Evolutionary conservation across 2,113 vertebrate species (phyloP).

Genomic region (Zosterops japonicus): DNA sequence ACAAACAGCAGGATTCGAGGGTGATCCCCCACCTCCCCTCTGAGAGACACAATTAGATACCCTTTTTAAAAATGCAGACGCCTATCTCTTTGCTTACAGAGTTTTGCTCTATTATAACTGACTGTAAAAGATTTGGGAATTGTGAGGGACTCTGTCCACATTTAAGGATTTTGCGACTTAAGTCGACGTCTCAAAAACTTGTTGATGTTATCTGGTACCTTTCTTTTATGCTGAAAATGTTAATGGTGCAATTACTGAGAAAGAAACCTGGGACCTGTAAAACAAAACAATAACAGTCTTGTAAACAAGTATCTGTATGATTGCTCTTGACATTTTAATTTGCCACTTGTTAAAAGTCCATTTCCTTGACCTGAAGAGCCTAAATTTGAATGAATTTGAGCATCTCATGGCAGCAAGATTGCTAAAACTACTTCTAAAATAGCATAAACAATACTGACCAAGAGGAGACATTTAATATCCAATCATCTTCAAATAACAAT

Average conservation of each 20-base stretch:
- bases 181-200: not conserved
- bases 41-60: not conserved
- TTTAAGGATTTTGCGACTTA: constrained; percentile 37
- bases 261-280: constrained; percentile 14
- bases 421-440: constrained; percentile 26
- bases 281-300: constrained; percentile 53
- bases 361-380: constrained; percentile 59
- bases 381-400: constrained; percentile 59
- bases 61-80: not conserved
- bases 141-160: not conserved
- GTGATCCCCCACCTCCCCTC: not conserved
- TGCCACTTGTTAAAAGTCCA: constrained; percentile 60
- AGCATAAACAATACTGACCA: not conserved
- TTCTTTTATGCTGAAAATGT: constrained; percentile 21
- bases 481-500: not conserved
- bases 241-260: constrained; percentile 21
- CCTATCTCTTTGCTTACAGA: not conserved
- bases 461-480: not conserved
- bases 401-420: not conserved
- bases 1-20: not conserved
- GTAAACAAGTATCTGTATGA: constrained; percentile 63
- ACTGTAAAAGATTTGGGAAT: constrained; percentile 1
- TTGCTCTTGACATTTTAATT: constrained; percentile 75
- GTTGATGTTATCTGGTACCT: not conserved
- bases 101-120: not conserved